These are phyloP conservation scores for Chrysomela aeneicollis DNA, from an alignment of 2,888 invertebrate species.

Conservation along the genomic window DNA sequence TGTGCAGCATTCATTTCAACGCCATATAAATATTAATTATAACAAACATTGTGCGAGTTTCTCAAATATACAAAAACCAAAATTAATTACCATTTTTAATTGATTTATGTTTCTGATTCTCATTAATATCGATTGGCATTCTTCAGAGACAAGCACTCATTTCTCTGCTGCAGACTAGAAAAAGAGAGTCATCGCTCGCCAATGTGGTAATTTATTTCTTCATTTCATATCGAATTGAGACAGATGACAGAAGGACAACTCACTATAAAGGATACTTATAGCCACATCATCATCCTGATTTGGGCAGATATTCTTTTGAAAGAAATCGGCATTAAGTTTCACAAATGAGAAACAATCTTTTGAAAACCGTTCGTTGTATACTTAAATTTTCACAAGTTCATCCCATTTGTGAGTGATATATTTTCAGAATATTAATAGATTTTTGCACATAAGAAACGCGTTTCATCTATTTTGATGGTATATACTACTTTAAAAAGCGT, in stretches of 20 bases:
- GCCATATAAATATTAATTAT: constrained; percentile 56
- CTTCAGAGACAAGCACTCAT: constrained; percentile 22
- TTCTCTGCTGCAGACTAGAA: constrained; percentile 12
- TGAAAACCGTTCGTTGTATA: too few species aligned
- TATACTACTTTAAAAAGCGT: too few species aligned
- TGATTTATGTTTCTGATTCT: constrained; percentile 45
- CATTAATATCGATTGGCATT: constrained; percentile 34
- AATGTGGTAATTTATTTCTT: constrained; percentile 5
- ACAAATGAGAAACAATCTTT: too few species aligned
- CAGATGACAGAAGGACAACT: background rate
- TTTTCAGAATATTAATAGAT: too few species aligned
- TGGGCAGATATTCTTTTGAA: background rate
- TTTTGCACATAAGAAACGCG: too few species aligned
- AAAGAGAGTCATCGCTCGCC: constrained; percentile 8
- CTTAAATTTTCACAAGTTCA: too few species aligned
- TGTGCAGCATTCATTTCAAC: constrained; percentile 48
- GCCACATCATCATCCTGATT: background rate
- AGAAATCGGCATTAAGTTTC: too few species aligned
- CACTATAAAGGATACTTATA: background rate
- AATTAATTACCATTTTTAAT: constrained; percentile 52
- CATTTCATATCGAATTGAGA: constrained; percentile 1
- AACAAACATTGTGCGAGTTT: constrained; percentile 51
- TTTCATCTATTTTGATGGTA: too few species aligned
- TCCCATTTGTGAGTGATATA: too few species aligned
- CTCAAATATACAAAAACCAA: constrained; percentile 47